Base-by-base conservation (phyloP, 1,140 invertebrate genomes). In the Drosophila miranda region DNA sequence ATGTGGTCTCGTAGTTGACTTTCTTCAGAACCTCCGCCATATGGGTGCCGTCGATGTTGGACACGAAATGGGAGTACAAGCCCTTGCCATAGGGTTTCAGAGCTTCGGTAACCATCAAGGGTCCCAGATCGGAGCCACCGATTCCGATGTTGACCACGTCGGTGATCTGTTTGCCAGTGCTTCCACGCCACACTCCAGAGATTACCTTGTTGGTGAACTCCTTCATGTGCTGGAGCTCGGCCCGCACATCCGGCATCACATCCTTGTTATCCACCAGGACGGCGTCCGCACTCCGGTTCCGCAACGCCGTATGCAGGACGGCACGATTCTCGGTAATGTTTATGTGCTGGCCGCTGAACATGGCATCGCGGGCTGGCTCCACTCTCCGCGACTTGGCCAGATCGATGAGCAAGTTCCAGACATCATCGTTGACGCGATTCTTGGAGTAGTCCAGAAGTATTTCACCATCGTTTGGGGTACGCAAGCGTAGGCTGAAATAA, bases 141-240 rank as follows among this genome's bases (percentile, higher is more conserved):
- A 99, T 99, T 53, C 99, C 99, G 93, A 99, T 99, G 91, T 99
- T 99, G 26, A 99, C 96, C 50, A 99, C 97, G 93, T 99, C 98
- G 61, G 97, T 98, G 49, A 99, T 99, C 59, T 95, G 90, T 92
- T 99, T 98, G 8, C 98, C 98, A 4, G 97, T 98, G 90, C 96
- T 99, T 91, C 94, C 94, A 75, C 93, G 94, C 94, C 94, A 95
- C 30, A 92, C 83, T 11, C 94, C 94, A 73, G 92, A 93, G 23
- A 94, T 92, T 61, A 97, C 95, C 90, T 95, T 93, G 62, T 95
- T 93, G 23, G 94, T 95, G 90, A 99, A 99, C 80, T 95, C 93
- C 92, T 99, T 97, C 97, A 99, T 99, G 86, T 99, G 98, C 3
- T 94, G 91, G 2, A 99, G 92, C 8, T 99, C 99, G 21, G 93